These are phyloP conservation scores for Crocuta crocuta DNA, from an alignment of 2,113 vertebrate species.

Conservation along the genomic window DNA sequence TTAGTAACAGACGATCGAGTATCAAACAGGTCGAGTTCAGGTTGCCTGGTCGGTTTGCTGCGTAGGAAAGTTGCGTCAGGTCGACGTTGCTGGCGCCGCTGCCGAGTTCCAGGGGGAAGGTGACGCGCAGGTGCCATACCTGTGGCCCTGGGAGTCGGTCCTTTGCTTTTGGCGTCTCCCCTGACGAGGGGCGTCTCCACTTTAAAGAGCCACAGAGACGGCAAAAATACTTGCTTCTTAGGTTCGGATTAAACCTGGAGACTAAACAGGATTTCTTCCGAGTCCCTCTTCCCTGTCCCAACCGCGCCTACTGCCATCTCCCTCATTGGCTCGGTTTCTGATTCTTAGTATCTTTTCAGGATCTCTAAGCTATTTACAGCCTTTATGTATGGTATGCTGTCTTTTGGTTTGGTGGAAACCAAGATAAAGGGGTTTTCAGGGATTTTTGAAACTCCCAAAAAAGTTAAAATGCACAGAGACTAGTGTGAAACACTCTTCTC, in stretches of 20 bases:
- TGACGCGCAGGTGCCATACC: conserved; percentile 52
- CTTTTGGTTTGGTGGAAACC: neutral
- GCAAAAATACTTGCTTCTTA: neutral
- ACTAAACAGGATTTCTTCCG: neutral
- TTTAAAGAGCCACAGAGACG: neutral
- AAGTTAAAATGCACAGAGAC: neutral
- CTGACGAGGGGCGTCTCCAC: neutral
- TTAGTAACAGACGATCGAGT: neutral
- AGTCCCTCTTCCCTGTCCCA: neutral
- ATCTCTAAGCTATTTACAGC: neutral
- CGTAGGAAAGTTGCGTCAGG: neutral
- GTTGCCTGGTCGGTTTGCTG: neutral
- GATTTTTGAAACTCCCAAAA: conserved; percentile 6
- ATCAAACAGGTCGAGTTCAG: neutral
- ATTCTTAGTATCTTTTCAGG: neutral
- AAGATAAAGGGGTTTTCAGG: neutral
- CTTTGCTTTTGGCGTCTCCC: neutral
- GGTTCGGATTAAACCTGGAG: neutral
- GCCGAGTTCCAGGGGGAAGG: neutral
- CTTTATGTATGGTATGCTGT: neutral
- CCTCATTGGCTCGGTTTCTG: neutral
- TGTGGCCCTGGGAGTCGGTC: neutral
- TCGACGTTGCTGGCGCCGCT: neutral
- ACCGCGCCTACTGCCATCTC: neutral
- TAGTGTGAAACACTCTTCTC: neutral